phyloP scores from a whole-genome alignment of 2,888 invertebrate species.

The Euplagia quadripunctaria region DNA sequence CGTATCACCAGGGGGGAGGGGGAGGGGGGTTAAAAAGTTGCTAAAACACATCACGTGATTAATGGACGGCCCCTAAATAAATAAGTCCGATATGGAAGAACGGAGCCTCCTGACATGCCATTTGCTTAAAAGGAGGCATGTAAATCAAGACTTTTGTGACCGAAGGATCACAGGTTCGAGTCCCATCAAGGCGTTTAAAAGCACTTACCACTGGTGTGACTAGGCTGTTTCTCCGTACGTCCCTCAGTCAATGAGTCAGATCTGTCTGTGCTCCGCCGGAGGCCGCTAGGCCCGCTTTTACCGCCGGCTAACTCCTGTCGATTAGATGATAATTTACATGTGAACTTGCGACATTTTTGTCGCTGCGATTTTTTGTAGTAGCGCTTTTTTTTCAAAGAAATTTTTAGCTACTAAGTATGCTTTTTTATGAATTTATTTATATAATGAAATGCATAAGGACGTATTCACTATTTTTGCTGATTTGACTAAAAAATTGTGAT shows the following conservation, averaged over 20 bases:
- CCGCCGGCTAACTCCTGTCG: slow-evolving; percentile 81
- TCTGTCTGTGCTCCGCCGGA: slow-evolving; percentile 76
- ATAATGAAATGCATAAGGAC: background rate
- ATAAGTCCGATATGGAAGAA: too few species aligned
- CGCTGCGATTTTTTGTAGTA: background rate
- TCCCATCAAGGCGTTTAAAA: too few species aligned
- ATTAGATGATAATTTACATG: slow-evolving; percentile 15
- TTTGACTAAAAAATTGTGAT: too few species aligned
- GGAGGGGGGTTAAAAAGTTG: too few species aligned
- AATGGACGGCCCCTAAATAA: too few species aligned
- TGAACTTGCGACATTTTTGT: slow-evolving; percentile 23
- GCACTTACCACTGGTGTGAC: slow-evolving; percentile 72
- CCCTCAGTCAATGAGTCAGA: slow-evolving; percentile 64
- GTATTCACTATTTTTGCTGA: too few species aligned
- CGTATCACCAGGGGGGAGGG: too few species aligned
- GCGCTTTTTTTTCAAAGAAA: background rate
- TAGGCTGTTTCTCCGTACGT: slow-evolving; percentile 62
- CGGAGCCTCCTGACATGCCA: too few species aligned
- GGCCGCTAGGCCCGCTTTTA: slow-evolving; percentile 74
- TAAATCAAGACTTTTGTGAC: too few species aligned
- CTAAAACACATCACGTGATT: too few species aligned
- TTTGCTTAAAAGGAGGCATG: too few species aligned
- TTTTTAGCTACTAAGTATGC: background rate
- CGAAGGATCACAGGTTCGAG: too few species aligned
- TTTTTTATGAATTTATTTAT: background rate